These are phyloP conservation scores for Itoplectis maculator DNA, from an alignment of 2,888 invertebrate species.

Conservation along the genomic window DNA sequence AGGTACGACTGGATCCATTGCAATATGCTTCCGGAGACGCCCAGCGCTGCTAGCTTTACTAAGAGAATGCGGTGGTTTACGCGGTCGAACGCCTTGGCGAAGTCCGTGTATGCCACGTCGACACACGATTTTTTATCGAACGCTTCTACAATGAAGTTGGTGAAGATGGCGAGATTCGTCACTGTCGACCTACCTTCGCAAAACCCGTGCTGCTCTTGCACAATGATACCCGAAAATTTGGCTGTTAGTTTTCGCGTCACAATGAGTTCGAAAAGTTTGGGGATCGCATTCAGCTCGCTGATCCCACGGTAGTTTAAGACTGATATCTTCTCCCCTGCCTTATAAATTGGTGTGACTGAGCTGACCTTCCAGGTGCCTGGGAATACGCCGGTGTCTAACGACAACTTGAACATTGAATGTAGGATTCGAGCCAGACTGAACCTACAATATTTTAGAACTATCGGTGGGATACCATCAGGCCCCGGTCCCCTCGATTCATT, in stretches of 20 bases:
- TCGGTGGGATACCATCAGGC: background rate
- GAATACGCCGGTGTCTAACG: background rate
- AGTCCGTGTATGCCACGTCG: background rate
- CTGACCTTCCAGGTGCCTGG: background rate
- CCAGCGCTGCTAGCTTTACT: background rate
- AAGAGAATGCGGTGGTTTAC: background rate
- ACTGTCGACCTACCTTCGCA: background rate
- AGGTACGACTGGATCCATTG: constrained; percentile 1
- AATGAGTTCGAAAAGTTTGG: background rate
- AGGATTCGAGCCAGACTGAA: background rate
- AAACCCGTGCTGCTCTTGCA: background rate
- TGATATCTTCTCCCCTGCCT: background rate
- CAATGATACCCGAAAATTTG: background rate
- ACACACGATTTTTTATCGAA: background rate
- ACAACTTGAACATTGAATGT: background rate
- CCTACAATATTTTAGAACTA: no score
- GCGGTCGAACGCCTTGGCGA: constrained; percentile 25
- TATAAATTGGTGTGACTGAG: background rate
- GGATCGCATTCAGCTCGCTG: background rate
- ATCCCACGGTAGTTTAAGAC: background rate
- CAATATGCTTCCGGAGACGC: background rate
- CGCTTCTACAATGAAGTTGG: background rate
- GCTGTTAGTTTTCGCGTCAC: background rate
- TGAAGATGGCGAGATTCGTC: background rate
- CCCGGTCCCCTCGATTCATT: background rate